phyloP scores from a whole-genome alignment of 2,797 vertebrate species.

The Craterocephalus amniculus region DNA sequence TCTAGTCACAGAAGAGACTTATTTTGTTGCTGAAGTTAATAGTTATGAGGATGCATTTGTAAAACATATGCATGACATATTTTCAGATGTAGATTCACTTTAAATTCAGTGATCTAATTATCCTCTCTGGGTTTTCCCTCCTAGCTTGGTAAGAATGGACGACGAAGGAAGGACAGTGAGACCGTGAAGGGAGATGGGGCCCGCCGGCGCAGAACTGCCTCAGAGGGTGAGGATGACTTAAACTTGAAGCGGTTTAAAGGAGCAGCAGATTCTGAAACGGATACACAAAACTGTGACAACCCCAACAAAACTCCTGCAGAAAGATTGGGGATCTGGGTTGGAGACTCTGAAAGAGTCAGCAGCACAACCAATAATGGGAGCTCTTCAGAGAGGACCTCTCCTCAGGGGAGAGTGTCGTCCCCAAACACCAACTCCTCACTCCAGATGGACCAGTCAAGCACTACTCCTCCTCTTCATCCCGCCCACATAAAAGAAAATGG shows the following conservation, averaged over 20 bases:
- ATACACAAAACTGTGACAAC: conserved; percentile 84
- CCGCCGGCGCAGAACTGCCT: conserved; percentile 90
- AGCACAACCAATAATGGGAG: conserved; percentile 77
- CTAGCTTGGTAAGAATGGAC: conserved; percentile 72
- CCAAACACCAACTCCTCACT: conserved; percentile 63
- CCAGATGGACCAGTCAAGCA: conserved; percentile 88
- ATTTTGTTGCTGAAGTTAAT: not conserved
- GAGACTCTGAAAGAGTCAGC: conserved; percentile 78
- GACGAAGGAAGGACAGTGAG: conserved; percentile 80
- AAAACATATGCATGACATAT: too few relatives aligned
- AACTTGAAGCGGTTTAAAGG: conserved; percentile 94
- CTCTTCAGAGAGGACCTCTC: conserved; percentile 66
- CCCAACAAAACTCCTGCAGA: conserved; percentile 83
- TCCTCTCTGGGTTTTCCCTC: not conserved
- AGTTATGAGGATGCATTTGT: too few relatives aligned
- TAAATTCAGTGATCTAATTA: not conserved
- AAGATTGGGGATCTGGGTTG: conserved; percentile 85
- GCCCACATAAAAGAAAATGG: conserved; percentile 96
- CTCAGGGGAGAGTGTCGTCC: conserved; percentile 62
- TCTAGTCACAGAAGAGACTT: not conserved
- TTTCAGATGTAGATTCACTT: not conserved
- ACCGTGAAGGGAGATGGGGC: conserved; percentile 83
- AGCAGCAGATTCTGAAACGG: conserved; percentile 79
- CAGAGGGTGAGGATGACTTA: conserved; percentile 91
- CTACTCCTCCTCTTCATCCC: conserved; percentile 53